Conservation (phyloP, 2,113 vertebrate genomes). For the Macaca mulatta region DNA sequence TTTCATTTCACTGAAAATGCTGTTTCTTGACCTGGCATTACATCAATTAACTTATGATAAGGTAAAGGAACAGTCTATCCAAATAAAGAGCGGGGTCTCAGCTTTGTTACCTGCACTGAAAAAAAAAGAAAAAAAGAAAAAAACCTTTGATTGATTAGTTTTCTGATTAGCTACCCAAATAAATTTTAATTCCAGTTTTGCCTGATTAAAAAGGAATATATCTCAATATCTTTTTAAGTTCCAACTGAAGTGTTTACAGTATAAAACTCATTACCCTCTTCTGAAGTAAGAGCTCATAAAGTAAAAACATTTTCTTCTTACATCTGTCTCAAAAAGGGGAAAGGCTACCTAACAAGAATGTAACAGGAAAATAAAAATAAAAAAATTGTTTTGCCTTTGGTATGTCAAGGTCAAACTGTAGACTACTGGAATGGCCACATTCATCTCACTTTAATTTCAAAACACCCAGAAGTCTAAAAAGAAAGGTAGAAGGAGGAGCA, state of each 20-base stretch:
- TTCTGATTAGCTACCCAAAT: constrained; percentile 23
- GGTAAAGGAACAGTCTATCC: neutral
- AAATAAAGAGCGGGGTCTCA: neutral
- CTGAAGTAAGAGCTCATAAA: constrained; percentile 7
- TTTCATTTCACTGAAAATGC: constrained; percentile 8
- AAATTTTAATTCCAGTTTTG: constrained; percentile 50
- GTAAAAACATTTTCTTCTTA: neutral
- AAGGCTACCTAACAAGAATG: neutral
- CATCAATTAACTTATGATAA: neutral
- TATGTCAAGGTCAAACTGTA: neutral
- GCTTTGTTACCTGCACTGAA: neutral
- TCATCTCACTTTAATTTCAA: neutral
- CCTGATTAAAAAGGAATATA: constrained; percentile 2
- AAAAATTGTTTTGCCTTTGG: neutral
- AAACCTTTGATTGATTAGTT: neutral
- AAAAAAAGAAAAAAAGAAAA: neutral
- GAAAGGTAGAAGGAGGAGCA: neutral
- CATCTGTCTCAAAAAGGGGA: neutral
- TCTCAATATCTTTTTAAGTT: constrained; percentile 26
- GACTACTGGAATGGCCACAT: neutral
- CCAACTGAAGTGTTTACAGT: neutral
- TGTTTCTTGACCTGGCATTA: neutral
- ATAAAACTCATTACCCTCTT: neutral
- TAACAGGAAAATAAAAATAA: neutral
- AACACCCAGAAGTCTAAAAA: neutral